phyloP scores from a whole-genome alignment of 1,140 invertebrate species.

The Chironomus striatipennis region DNA sequence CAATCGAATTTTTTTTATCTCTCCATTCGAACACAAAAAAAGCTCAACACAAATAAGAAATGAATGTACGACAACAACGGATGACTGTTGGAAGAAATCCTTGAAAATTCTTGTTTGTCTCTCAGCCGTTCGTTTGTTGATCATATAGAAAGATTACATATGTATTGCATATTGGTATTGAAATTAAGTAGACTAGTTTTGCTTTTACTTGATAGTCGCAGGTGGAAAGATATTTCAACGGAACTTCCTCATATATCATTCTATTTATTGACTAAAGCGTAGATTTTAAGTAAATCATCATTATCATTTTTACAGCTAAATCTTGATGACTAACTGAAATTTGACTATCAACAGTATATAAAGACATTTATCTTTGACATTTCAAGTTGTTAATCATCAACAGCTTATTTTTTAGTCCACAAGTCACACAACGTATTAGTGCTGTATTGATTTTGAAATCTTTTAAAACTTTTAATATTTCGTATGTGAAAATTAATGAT shows the following conservation, averaged over 20 bases:
- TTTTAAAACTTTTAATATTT: not conserved
- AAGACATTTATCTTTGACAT: not conserved
- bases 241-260: not conserved
- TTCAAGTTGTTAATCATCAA: not conserved
- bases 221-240: not conserved
- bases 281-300: too few relatives aligned
- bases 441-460: not conserved
- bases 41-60: not conserved
- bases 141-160: not conserved
- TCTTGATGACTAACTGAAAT: too few relatives aligned
- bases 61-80: not conserved
- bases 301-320: too few relatives aligned
- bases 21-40: not conserved
- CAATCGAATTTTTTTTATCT: constrained; percentile 10
- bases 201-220: not conserved
- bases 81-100: not conserved
- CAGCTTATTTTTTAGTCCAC: not conserved
- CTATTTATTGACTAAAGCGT: not conserved
- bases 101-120: constrained; percentile 19
- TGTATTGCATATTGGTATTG: not conserved
- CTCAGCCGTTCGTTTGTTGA: not conserved
- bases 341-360: too few relatives aligned
- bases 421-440: not conserved
- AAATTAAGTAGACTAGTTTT: not conserved
- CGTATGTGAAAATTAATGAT: not conserved